These are phyloP conservation scores for Eristalis arbustorum DNA, from an alignment of 2,888 invertebrate species.

Conservation along the genomic window DNA sequence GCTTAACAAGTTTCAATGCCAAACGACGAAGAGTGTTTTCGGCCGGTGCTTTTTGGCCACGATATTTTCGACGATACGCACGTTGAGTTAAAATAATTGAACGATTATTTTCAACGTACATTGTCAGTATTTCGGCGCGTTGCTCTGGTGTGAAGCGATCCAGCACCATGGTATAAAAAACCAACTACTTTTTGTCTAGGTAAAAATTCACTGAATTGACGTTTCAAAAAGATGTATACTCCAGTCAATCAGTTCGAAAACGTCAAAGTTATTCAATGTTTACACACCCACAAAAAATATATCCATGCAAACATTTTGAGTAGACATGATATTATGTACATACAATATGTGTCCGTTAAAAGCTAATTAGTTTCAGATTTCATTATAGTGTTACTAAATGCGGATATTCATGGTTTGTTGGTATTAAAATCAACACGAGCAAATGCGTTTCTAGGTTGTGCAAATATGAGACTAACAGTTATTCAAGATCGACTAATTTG, in stretches of 20 bases:
- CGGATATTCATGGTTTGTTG: neutral
- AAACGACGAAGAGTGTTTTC: no score
- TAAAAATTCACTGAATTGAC: conserved; percentile 9
- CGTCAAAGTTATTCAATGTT: conserved; percentile 12
- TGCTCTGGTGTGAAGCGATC: neutral
- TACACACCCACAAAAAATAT: neutral
- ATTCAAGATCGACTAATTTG: neutral
- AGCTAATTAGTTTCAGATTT: neutral
- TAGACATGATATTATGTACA: no score
- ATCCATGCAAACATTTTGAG: no score
- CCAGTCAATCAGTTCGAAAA: neutral
- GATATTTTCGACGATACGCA: conserved; percentile 7
- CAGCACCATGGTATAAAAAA: neutral
- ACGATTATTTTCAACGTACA: conserved; percentile 6
- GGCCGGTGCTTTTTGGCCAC: neutral
- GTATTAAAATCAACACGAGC: neutral
- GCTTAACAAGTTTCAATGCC: no score
- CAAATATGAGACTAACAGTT: neutral
- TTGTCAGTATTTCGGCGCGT: neutral
- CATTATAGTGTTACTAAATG: neutral
- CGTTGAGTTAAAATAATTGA: conserved; percentile 7
- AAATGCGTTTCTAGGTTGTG: neutral
- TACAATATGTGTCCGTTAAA: no score
- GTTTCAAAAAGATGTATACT: neutral
- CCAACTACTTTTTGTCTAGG: neutral